Percentiles rank a stretch among this genome's conserved stretches.
Evolutionary conservation across 2,113 vertebrate genomes (phyloP).

Genomic region (Sialia sialis): DNA sequence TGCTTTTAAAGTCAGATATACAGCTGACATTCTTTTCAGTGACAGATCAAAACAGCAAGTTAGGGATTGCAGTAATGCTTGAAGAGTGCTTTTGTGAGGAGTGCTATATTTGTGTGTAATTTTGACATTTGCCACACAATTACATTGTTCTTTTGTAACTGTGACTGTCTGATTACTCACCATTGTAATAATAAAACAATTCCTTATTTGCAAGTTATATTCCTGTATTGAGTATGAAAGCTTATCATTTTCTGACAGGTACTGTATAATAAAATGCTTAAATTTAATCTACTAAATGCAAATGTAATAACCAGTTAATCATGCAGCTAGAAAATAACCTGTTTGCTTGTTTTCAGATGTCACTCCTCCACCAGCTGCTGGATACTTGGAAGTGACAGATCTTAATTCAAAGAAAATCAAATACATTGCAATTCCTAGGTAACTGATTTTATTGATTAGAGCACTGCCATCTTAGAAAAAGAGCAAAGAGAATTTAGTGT

Average conservation of each 20-base stretch:
- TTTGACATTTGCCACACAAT: not conserved
- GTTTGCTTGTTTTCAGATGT: constrained; percentile 76
- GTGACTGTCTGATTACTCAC: not conserved
- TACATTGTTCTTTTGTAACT: not conserved
- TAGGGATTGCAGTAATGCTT: not conserved
- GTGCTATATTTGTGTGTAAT: not conserved
- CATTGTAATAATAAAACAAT: not conserved
- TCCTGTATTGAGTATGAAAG: not conserved
- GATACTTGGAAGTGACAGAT: constrained; percentile 93
- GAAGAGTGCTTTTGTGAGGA: not conserved
- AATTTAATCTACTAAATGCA: not conserved
- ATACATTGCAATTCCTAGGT: constrained; percentile 94
- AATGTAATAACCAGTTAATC: not conserved
- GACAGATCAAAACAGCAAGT: not conserved
- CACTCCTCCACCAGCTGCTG: constrained; percentile 83
- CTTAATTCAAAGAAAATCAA: constrained; percentile 92
- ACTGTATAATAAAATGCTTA: not conserved
- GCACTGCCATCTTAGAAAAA: not conserved
- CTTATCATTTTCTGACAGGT: not conserved
- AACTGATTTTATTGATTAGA: constrained; percentile 49
- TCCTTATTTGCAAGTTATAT: not conserved
- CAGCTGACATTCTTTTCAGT: not conserved
- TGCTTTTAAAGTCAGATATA: not conserved
- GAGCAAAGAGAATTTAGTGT: not conserved
- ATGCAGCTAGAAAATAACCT: not conserved